Conservation (phyloP, 2,888 invertebrate genomes). For the Andrena dorsata region DNA sequence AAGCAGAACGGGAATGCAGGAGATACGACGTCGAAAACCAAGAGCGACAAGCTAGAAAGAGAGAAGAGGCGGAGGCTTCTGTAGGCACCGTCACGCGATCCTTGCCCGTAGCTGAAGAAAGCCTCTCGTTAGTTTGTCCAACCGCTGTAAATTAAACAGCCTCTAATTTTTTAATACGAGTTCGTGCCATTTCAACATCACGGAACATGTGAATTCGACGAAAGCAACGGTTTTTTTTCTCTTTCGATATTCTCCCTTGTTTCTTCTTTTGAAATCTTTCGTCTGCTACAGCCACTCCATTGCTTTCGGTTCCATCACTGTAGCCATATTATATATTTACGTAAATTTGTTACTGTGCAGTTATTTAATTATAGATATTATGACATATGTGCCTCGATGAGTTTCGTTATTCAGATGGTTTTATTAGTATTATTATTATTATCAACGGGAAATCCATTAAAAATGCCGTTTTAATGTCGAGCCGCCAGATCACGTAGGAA, state of each 20-base stretch:
- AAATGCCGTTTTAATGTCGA: no score
- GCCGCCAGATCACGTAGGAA: no score
- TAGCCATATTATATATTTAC: no score
- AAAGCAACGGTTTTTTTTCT: not conserved
- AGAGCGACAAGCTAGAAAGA: conserved; percentile 24
- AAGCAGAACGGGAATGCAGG: conserved; percentile 46
- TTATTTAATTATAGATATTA: no score
- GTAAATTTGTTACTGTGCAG: no score
- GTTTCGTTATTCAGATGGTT: no score
- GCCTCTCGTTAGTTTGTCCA: conserved; percentile 65
- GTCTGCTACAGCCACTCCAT: no score
- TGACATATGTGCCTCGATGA: no score
- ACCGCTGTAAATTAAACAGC: conserved; percentile 60
- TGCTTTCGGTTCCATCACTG: no score
- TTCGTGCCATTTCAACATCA: conserved; percentile 35
- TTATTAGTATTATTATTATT: no score
- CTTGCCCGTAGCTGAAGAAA: conserved; percentile 43
- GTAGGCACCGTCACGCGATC: conserved; percentile 64
- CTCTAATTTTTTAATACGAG: conserved; percentile 54
- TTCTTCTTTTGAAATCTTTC: no score
- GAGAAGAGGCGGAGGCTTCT: conserved; percentile 37
- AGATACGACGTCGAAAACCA: conserved; percentile 54
- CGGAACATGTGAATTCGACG: not conserved
- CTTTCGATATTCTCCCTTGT: not conserved
- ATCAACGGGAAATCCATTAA: no score